Conservation (phyloP, 2,113 vertebrate species). For the Esox niger region DNA sequence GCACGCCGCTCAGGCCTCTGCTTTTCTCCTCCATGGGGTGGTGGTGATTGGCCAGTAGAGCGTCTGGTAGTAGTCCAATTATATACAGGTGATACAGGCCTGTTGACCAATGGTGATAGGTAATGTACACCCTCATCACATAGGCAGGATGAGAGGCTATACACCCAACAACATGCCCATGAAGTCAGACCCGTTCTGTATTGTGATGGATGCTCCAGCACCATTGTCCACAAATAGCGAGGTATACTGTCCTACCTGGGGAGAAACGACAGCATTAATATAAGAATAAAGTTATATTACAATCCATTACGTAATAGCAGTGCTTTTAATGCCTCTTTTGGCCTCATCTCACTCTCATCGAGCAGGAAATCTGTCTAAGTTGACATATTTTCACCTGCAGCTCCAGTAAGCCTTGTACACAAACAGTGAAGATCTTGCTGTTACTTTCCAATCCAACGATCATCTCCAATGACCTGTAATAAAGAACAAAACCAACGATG, state of each 20-base stretch:
- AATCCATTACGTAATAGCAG: too few species aligned
- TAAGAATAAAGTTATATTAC: not conserved
- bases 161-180: conserved; percentile 88
- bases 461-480: conserved; percentile 86
- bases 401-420: conserved; percentile 87
- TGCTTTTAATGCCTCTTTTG: too few species aligned
- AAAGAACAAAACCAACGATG: conserved; percentile 8
- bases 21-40: conserved; percentile 35
- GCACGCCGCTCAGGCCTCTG: conserved; percentile 24
- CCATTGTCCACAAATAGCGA: conserved; percentile 95
- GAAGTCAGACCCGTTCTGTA: conserved; percentile 90
- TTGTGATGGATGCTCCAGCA: conserved; percentile 78
- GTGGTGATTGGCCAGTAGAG: conserved; percentile 28
- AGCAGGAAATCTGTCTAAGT: too few species aligned
- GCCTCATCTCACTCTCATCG: too few species aligned
- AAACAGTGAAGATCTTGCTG: conserved; percentile 87
- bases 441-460: conserved; percentile 89
- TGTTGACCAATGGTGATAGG: not conserved
- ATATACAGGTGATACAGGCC: conserved; percentile 16
- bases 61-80: conserved; percentile 46
- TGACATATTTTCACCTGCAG: conserved; percentile 80
- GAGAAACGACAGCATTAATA: not conserved
- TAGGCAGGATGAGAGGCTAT: conserved; percentile 55
- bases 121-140: not conserved
- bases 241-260: conserved; percentile 87